Evolutionary conservation across 2,113 vertebrate genomes (phyloP).

Genomic region (Prionailurus viverrinus): DNA sequence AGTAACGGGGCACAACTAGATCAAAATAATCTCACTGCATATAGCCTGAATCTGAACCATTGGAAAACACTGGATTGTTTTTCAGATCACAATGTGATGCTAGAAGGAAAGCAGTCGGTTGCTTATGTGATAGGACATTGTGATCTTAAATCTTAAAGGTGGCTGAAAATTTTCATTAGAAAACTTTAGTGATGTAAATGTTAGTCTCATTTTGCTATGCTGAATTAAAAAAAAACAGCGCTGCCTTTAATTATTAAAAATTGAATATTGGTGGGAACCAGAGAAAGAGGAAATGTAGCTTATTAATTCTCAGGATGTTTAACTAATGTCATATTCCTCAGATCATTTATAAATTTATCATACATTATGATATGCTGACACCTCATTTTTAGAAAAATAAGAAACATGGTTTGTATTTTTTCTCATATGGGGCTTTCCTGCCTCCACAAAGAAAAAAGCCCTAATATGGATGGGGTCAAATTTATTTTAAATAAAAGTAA

Average conservation of each 20-base stretch:
- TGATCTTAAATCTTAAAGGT: background rate
- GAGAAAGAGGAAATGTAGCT: background rate
- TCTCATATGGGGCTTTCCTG: background rate
- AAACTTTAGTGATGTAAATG: background rate
- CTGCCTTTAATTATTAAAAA: background rate
- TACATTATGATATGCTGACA: background rate
- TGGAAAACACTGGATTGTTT: background rate
- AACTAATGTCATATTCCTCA: constrained; percentile 21
- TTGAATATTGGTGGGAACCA: background rate
- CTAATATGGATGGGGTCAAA: background rate
- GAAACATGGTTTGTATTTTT: background rate
- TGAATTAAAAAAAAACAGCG: background rate
- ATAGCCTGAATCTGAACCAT: background rate
- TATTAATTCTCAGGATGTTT: constrained; percentile 22
- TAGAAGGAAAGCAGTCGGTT: background rate
- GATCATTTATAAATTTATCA: background rate
- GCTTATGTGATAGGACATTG: background rate
- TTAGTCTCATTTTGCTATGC: background rate
- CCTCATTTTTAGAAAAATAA: constrained; percentile 29
- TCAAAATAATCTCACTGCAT: background rate
- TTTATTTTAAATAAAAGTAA: background rate
- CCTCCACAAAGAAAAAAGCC: background rate
- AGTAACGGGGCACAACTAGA: background rate
- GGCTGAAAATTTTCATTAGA: background rate
- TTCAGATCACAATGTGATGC: background rate